A percentile compares a stretch with the other conserved stretches of the same genome.
Evolutionary conservation across 1,140 invertebrate species (phyloP).

Genomic region (Leptinotarsa defecta): DNA sequence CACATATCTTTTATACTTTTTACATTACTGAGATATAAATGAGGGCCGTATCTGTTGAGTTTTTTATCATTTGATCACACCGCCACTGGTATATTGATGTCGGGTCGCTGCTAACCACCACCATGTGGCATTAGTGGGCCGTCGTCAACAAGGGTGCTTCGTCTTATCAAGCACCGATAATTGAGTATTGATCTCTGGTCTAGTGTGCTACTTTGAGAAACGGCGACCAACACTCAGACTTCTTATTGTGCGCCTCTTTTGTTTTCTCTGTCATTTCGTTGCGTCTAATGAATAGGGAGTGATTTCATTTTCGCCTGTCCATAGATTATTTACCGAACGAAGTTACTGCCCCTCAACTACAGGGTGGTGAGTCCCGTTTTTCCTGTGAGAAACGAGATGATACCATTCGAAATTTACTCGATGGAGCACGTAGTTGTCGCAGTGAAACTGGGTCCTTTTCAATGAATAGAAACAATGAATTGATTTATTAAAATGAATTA

Average conservation of each 20-base stretch:
- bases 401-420: too few species aligned
- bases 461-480: too few species aligned
- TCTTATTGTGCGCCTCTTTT: conserved; percentile 30
- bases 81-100: conserved; percentile 12
- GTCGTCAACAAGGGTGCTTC: conserved; percentile 41
- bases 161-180: conserved; percentile 48
- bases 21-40: neutral
- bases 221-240: conserved; percentile 19
- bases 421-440: too few species aligned
- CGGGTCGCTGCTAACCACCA: conserved; percentile 45
- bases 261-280: conserved; percentile 28
- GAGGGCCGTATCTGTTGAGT: neutral
- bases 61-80: neutral
- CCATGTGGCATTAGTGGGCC: conserved; percentile 47
- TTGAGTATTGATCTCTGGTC: conserved; percentile 50
- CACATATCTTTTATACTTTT: too few species aligned
- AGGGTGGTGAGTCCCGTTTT: too few species aligned
- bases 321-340: neutral
- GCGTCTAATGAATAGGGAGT: conserved; percentile 18
- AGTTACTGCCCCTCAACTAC: too few species aligned
- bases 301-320: conserved; percentile 11
- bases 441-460: too few species aligned
- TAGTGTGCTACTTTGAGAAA: conserved; percentile 42
- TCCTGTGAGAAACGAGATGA: too few species aligned
- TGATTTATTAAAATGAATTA: too few species aligned